Evolutionary conservation across 2,797 vertebrate genomes (phyloP).

Genomic region (Melanotaenia boesemani): DNA sequence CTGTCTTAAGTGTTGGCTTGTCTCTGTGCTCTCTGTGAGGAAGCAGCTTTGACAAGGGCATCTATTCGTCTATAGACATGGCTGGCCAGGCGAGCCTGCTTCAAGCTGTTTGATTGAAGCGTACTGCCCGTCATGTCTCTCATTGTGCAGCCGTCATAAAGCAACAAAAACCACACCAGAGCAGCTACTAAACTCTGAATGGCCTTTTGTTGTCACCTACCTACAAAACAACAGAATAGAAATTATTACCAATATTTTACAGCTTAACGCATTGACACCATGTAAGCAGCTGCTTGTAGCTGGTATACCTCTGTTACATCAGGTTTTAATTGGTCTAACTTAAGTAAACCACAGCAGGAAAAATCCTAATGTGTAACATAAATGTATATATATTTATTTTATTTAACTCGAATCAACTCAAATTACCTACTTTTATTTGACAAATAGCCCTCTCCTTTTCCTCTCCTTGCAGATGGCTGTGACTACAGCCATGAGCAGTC

Average conservation of each 20-base stretch:
- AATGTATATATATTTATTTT: conserved; percentile 27
- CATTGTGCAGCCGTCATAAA: conserved; percentile 67
- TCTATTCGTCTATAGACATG: conserved; percentile 64
- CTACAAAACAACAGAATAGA: conserved; percentile 46
- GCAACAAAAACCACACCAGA: conserved; percentile 47
- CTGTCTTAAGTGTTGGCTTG: conserved; percentile 69
- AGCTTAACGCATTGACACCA: neutral
- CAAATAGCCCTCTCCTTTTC: conserved; percentile 42
- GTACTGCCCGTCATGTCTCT: conserved; percentile 69
- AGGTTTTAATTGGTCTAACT: neutral
- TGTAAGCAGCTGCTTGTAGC: neutral
- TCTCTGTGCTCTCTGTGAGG: conserved; percentile 61
- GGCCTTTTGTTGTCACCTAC: conserved; percentile 48
- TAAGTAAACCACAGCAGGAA: conserved; percentile 25
- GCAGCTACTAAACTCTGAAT: conserved; percentile 54
- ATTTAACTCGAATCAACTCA: conserved; percentile 53
- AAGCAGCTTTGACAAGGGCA: conserved; percentile 76
- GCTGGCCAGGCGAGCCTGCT: conserved; percentile 57
- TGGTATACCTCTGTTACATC: neutral
- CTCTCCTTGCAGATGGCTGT: conserved; percentile 31
- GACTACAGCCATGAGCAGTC: conserved; percentile 43
- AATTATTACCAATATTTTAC: conserved; percentile 36
- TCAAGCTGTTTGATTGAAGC: conserved; percentile 75
- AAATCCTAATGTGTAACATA: neutral
- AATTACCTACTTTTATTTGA: conserved; percentile 64